Evolutionary conservation across 2,113 vertebrate species (phyloP).

Genomic region (Daboia siamensis): DNA sequence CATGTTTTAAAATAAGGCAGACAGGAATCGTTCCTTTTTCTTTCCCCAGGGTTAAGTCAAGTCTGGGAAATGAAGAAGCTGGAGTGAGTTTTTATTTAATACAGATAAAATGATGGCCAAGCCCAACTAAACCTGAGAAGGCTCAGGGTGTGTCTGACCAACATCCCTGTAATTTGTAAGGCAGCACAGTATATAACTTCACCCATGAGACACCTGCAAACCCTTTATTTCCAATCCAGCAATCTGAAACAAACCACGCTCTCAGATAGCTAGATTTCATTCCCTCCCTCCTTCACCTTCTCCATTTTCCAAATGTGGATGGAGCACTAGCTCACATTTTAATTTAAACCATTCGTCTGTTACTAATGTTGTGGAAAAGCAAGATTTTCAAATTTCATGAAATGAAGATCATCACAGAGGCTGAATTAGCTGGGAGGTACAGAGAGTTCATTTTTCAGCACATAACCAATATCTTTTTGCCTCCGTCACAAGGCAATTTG

Average conservation of each 20-base stretch:
- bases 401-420: neutral
- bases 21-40: slow-evolving; percentile 15
- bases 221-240: slow-evolving; percentile 48
- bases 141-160: slow-evolving; percentile 47
- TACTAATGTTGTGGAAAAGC: slow-evolving; percentile 41
- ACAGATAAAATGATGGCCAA: slow-evolving; percentile 51
- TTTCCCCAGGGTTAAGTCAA: slow-evolving; percentile 49
- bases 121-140: slow-evolving; percentile 53
- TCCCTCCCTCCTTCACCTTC: neutral
- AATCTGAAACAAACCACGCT: neutral
- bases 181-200: slow-evolving; percentile 24
- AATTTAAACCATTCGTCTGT: slow-evolving; percentile 56
- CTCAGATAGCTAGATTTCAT: slow-evolving; percentile 38
- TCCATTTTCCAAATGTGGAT: slow-evolving; percentile 31
- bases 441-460: neutral
- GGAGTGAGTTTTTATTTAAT: slow-evolving; percentile 40
- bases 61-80: slow-evolving; percentile 33
- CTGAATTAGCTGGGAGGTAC: neutral
- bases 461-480: neutral
- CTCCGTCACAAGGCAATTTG: neutral
- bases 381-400: slow-evolving; percentile 28
- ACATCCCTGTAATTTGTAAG: slow-evolving; percentile 43
- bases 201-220: slow-evolving; percentile 44
- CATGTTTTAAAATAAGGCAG: slow-evolving; percentile 38
- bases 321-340: slow-evolving; percentile 35